phyloP scores from a whole-genome alignment of 2,888 invertebrate species.

The Octonoba sinensis region DNA sequence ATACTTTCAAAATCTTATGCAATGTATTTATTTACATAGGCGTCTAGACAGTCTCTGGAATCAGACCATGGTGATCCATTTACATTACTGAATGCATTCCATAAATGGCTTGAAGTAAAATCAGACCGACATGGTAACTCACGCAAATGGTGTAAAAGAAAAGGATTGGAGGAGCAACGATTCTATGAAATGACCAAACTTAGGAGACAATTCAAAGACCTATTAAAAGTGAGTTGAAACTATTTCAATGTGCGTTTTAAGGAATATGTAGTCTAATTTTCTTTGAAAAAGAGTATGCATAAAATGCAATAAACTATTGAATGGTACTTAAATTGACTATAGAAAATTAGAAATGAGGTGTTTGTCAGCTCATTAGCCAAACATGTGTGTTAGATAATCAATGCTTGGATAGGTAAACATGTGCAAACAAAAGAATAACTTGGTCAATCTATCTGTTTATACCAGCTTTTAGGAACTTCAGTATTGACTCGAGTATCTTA shows the following conservation, averaged over 20 bases:
- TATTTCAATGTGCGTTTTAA: background rate
- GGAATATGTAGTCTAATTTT: background rate
- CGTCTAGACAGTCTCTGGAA: constrained; percentile 81
- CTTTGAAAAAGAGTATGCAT: background rate
- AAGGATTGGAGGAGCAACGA: constrained; percentile 95
- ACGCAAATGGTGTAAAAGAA: constrained; percentile 86
- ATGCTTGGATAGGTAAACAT: too few relatives aligned
- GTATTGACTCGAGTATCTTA: too few relatives aligned
- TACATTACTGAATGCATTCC: constrained; percentile 86
- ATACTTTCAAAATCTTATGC: background rate
- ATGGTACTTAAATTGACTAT: too few relatives aligned
- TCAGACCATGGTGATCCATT: constrained; percentile 97
- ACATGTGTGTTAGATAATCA: too few relatives aligned
- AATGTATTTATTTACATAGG: constrained; percentile 33
- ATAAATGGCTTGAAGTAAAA: constrained; percentile 89
- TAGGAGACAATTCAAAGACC: constrained; percentile 86
- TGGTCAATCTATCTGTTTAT: too few relatives aligned
- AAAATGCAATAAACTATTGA: background rate
- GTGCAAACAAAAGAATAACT: too few relatives aligned
- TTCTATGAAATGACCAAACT: constrained; percentile 97
- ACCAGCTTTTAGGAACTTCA: too few relatives aligned
- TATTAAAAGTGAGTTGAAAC: constrained; percentile 77
- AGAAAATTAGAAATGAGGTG: too few relatives aligned
- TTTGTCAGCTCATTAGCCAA: too few relatives aligned
- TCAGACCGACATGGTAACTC: constrained; percentile 73